A percentile compares a stretch with the other conserved stretches of the same genome.
Conservation (phyloP, 2,113 vertebrate genomes). For the Rhipidura dahli region DNA sequence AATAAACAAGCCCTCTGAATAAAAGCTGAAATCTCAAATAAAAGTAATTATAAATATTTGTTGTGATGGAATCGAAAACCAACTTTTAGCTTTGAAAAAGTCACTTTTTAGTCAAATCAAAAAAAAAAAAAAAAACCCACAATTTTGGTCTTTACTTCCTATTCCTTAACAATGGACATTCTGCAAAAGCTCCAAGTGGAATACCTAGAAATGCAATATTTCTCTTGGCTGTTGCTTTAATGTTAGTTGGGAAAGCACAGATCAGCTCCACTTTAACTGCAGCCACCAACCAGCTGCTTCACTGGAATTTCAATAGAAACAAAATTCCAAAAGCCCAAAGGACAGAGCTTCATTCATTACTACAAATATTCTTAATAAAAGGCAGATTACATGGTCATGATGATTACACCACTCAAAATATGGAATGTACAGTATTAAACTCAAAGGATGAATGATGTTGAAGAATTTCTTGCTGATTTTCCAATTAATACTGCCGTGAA, state of each 20-base stretch:
- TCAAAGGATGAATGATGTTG: neutral
- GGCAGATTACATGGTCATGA: neutral
- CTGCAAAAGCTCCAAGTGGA: neutral
- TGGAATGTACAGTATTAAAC: neutral
- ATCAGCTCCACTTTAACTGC: neutral
- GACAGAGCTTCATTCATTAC: neutral
- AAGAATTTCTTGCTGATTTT: neutral
- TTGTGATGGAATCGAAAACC: neutral
- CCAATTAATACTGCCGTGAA: neutral
- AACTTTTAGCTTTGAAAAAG: neutral
- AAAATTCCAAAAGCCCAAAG: neutral
- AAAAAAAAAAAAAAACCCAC: no score
- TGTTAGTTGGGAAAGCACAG: neutral
- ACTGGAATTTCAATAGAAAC: neutral
- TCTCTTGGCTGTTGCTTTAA: neutral
- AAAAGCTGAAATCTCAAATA: neutral
- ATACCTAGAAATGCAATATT: neutral
- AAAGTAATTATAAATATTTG: neutral
- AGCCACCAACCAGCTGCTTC: neutral
- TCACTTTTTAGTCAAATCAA: neutral
- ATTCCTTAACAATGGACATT: neutral
- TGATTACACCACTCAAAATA: neutral
- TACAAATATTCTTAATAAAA: neutral
- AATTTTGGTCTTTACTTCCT: neutral
- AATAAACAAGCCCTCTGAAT: neutral